phyloP scores from a whole-genome alignment of 2,888 invertebrate species.

The Mythimna vitellina region DNA sequence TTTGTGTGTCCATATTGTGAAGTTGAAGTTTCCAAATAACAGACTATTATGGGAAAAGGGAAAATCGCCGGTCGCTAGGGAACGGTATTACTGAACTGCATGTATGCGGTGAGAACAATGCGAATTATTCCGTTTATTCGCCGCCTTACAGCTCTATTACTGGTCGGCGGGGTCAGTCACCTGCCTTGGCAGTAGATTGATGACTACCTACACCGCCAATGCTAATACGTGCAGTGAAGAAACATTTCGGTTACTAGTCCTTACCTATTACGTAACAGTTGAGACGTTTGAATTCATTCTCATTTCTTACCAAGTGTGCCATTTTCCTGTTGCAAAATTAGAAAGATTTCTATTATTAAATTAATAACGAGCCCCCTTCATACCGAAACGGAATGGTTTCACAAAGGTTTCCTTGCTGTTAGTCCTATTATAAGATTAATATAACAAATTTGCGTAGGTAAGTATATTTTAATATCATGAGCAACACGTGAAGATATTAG shows the following conservation, averaged over 20 bases:
- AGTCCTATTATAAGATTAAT: neutral
- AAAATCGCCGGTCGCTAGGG: constrained; percentile 41
- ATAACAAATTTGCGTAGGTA: neutral
- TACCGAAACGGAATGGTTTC: neutral
- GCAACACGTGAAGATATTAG: neutral
- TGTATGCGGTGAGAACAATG: constrained; percentile 55
- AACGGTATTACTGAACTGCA: constrained; percentile 35
- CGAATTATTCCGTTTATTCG: constrained; percentile 50
- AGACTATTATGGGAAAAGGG: constrained; percentile 63
- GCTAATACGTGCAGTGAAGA: neutral
- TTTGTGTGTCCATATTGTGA: constrained; percentile 80
- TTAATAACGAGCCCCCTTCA: neutral
- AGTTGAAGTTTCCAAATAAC: constrained; percentile 74
- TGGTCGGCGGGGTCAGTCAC: constrained; percentile 42
- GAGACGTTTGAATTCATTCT: neutral
- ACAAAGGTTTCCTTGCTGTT: neutral
- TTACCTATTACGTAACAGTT: neutral
- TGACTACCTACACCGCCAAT: constrained; percentile 16
- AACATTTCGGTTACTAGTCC: neutral
- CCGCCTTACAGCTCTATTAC: constrained; percentile 51
- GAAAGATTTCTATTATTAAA: neutral
- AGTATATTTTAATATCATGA: constrained; percentile 12
- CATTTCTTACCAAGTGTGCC: neutral
- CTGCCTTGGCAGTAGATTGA: constrained; percentile 28
- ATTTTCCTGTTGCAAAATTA: constrained; percentile 7